Evolutionary conservation across 2,888 invertebrate genomes (phyloP), one percentile per base, ranked within the genome.

Genomic region (Drymonia ruficornis): DNA sequence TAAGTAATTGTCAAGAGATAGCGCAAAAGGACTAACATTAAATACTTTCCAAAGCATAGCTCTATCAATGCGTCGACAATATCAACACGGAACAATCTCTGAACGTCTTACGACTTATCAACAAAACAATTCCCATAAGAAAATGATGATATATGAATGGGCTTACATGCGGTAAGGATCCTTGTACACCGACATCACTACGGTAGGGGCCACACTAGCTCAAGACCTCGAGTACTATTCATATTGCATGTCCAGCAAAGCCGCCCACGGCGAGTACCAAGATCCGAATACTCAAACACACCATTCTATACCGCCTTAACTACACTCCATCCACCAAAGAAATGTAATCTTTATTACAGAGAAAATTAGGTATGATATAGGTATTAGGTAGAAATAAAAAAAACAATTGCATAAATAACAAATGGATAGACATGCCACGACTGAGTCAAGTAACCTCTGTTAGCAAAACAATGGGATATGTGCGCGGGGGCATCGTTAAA

Each of bases 201-300:
- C 51, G 36, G 40, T 48, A 59, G 59, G 58, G 61, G 59, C 80
- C 72, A 63, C 79, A 79, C 80, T 79, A 80, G 68, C 70, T 61
- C 69, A 66, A 70, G 76, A 80, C 69, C 70, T 60, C 69, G 66
- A 70, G 76, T 81, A 89, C 85, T 83, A 86, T 86, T 86, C 86
- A 88, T 88, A 89, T 87, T 86, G 84, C 85, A 80, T 87, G 88
- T 86, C 88, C 89, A 84, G 83, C 76, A 72, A 75, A 78, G 80
- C 87, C 90, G 89, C 91, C 90, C 89, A 91, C 89, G 84, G 88
- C 77, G 85, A 78, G 67, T 72, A 74, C 82, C 75, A 77, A 80
- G 74, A 81, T 79, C 70, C 79, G 66, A 79, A 78, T 70, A 71
- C 75, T 73, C 47, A 38, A 45, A 13, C 29, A 42, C 63, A 55